These are phyloP conservation scores for Eulemur rubriventer DNA, from an alignment of 2,797 vertebrate genomes.

Conservation along the genomic window DNA sequence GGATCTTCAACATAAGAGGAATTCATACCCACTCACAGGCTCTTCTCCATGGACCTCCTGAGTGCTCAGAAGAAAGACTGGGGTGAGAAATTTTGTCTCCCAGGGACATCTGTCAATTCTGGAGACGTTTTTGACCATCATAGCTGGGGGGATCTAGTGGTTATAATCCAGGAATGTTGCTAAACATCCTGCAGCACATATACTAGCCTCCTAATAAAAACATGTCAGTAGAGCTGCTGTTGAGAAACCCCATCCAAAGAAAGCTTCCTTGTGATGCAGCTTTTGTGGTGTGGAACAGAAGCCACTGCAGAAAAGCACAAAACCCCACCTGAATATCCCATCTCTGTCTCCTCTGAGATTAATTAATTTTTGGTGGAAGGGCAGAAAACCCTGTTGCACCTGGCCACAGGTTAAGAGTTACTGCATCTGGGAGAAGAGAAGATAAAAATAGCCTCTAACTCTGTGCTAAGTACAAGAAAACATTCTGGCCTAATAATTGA, in stretches of 20 bases:
- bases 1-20: not conserved
- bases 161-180: not conserved
- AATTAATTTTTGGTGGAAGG: not conserved
- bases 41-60: not conserved
- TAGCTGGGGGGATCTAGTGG: not conserved
- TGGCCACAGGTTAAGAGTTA: not conserved
- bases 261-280: not conserved
- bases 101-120: not conserved
- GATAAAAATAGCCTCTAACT: not conserved
- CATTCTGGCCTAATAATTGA: not conserved
- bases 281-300: not conserved
- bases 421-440: not conserved
- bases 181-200: not conserved
- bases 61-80: not conserved
- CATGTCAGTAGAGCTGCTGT: not conserved
- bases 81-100: not conserved
- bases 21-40: not conserved
- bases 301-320: not conserved
- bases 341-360: not conserved
- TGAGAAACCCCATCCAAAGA: not conserved
- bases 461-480: not conserved
- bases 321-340: not conserved
- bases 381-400: not conserved
- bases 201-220: not conserved
- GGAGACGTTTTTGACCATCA: not conserved